phyloP scores from a whole-genome alignment of 2,797 vertebrate genomes.

The Mormyrus hasselquistii region DNA sequence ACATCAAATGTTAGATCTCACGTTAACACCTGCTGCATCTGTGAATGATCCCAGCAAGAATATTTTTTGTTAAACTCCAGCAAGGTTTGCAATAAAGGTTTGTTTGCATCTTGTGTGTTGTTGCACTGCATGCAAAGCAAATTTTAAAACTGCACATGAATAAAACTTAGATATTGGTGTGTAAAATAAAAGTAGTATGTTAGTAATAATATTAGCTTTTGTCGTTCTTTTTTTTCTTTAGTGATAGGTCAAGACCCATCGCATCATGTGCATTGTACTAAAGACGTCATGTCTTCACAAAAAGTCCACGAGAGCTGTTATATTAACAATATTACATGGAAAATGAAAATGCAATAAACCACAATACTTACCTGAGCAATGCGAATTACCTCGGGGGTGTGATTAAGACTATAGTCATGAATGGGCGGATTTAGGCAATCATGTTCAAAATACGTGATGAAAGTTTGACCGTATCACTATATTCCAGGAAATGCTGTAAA shows the following conservation, averaged over 20 bases:
- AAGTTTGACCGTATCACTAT: neutral
- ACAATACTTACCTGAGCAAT: neutral
- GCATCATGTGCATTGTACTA: neutral
- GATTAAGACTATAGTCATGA: neutral
- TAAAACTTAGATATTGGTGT: neutral
- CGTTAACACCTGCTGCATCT: neutral
- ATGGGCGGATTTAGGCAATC: neutral
- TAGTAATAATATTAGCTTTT: neutral
- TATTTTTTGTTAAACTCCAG: neutral
- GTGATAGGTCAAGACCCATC: neutral
- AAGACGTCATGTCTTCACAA: neutral
- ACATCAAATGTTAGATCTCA: neutral
- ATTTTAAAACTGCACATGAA: neutral
- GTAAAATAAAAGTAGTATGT: neutral
- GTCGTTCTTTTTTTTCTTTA: neutral
- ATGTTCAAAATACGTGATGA: neutral
- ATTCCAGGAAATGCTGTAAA: neutral
- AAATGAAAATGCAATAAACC: neutral
- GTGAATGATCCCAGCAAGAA: neutral
- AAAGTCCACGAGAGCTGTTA: neutral
- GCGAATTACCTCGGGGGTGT: neutral
- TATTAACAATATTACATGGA: neutral
- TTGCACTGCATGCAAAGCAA: neutral
- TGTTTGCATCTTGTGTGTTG: neutral
- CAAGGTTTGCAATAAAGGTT: conserved; percentile 4